Evolutionary conservation across 2,113 vertebrate genomes (phyloP), one percentile per base, ranked within the genome.

Genomic region (Myrmecophaga tridactyla): DNA sequence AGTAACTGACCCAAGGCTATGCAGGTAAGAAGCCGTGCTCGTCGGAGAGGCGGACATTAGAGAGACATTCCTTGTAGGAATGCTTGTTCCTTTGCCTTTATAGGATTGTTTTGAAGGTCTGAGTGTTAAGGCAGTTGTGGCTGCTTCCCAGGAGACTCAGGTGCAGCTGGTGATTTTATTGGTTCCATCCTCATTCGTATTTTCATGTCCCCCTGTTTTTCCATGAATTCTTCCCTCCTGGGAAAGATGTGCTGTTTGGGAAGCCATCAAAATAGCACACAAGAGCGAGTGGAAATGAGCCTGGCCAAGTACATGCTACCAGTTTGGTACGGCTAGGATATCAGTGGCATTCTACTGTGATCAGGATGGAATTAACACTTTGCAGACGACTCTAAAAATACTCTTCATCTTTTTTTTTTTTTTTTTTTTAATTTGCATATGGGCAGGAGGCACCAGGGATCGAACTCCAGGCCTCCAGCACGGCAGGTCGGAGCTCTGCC

Each of bases 281-380:
- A 39, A 62, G 53, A 92, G 43, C n/a, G 31, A 58, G 21, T n/a
- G 36, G 60, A 72, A 86, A 72, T 0, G 23, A 73, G 34, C 21
- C 20, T 76, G 69, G 51, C 41, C 92, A n/a, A 46, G 23, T 81
- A 2, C 1, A 27, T 53, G 31, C 76, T 85, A 27, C 85, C 51
- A 90, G n/a, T 67, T 94, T 90, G 67, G 46, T 11, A 18, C 23
- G 39, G 51, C 20, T 70, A 29, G 34, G 10, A 83, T 86, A 63
- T 69, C 39, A 27, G 0, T 67, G 81, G 63, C 60, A 31, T 89
- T 92, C 34, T 89, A 20, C 70, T 81, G 9, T n/a, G 39, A 84
- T 62, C 48, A 69, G 58, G 20, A 43, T 97, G 65, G 90, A 94
- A 82, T 94, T 29, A 58, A 48, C 62, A 78, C 20, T 43, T 90